phyloP scores from a whole-genome alignment of 2,113 vertebrate genomes.

The Cranoglanis bouderius region DNA sequence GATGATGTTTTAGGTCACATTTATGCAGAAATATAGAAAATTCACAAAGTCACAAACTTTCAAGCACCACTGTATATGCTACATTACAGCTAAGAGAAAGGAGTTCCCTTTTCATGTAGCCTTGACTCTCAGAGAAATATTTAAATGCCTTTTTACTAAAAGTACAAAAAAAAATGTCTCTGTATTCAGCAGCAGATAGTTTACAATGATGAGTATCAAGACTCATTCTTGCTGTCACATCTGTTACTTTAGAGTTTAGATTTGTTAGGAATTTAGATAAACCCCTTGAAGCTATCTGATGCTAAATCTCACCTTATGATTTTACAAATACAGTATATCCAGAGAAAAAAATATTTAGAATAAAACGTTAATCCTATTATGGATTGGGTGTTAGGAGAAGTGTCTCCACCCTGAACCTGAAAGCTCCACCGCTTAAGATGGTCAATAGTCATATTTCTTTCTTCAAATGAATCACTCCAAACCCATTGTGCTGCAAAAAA shows the following conservation, averaged over 20 bases:
- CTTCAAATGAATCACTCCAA: background rate
- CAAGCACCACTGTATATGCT: background rate
- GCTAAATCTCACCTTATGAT: background rate
- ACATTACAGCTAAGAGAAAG: background rate
- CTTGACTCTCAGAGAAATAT: background rate
- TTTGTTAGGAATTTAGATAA: background rate
- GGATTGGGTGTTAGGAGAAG: background rate
- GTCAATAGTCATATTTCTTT: constrained; percentile 13
- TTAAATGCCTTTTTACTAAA: background rate
- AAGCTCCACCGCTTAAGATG: background rate
- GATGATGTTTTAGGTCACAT: too few relatives aligned
- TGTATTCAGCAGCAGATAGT: background rate
- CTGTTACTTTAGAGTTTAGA: too few relatives aligned
- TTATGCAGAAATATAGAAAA: too few relatives aligned
- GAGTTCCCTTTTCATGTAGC: background rate
- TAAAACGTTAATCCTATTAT: background rate
- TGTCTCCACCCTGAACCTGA: background rate
- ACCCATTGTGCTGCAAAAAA: background rate
- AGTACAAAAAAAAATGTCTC: background rate
- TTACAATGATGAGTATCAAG: background rate
- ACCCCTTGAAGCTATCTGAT: background rate
- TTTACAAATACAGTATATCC: background rate
- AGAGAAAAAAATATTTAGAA: background rate
- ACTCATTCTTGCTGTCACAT: background rate
- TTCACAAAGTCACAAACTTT: too few relatives aligned